Conservation (phyloP, 2,113 vertebrate genomes). For the Corvus moneduloides region DNA sequence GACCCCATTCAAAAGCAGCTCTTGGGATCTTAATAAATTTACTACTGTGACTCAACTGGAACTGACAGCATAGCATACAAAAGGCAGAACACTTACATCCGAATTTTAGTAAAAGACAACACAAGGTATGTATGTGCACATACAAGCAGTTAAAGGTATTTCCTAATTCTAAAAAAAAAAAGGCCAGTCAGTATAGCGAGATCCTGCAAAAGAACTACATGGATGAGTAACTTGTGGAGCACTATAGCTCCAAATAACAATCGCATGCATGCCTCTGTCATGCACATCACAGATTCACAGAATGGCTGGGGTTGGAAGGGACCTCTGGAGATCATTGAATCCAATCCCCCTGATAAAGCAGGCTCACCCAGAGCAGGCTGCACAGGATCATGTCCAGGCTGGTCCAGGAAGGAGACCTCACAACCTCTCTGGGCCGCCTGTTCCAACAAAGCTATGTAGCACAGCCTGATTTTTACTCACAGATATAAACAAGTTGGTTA, state of each 20-base stretch:
- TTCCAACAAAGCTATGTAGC: background rate
- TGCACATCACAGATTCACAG: background rate
- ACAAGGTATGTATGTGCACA: background rate
- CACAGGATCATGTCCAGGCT: background rate
- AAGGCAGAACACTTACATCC: background rate
- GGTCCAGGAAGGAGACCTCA: background rate
- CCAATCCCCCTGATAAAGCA: background rate
- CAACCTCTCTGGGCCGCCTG: background rate
- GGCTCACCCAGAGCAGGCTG: background rate
- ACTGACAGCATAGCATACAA: background rate
- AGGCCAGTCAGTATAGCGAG: background rate
- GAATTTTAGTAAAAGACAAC: background rate
- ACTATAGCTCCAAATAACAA: background rate
- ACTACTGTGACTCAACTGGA: constrained; percentile 15
- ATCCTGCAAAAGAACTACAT: background rate
- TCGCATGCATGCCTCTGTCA: background rate
- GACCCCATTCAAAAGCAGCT: constrained; percentile 63
- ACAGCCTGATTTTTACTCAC: background rate
- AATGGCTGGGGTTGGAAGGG: background rate
- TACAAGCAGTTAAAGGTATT: background rate
- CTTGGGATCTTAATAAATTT: constrained; percentile 50
- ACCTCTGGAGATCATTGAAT: background rate
- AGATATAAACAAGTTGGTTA: background rate
- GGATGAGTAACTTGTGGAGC: background rate
- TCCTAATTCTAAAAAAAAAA: background rate